Percentiles rank a stretch among this genome's conserved stretches.
Evolutionary conservation across 1,140 invertebrate genomes (phyloP).

Genomic region (Tetragnatha versicolor): DNA sequence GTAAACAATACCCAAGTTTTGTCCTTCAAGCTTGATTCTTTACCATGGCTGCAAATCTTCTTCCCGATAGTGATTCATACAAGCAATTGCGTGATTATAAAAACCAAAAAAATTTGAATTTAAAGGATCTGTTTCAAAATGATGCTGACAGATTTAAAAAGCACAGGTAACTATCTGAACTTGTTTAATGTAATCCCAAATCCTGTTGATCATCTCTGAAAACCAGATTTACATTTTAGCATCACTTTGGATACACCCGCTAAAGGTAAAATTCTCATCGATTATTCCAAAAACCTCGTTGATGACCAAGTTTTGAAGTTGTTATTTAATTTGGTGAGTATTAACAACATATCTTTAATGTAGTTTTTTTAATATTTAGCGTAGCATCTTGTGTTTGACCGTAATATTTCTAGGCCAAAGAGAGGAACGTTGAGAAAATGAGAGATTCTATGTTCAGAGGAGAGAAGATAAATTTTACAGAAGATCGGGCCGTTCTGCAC

Average conservation of each 20-base stretch:
- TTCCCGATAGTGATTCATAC: constrained; percentile 64
- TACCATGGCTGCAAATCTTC: constrained; percentile 3
- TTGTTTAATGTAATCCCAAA: background rate
- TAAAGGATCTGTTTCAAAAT: constrained; percentile 77
- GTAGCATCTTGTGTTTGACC: background rate
- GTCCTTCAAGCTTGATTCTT: background rate
- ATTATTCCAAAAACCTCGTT: constrained; percentile 97
- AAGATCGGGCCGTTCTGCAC: constrained; percentile 94
- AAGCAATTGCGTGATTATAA: constrained; percentile 73
- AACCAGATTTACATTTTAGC: background rate
- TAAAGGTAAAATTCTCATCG: constrained; percentile 87
- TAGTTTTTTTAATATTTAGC: background rate
- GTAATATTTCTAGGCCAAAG: constrained; percentile 73
- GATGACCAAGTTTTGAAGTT: constrained; percentile 77
- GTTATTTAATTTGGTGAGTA: constrained; percentile 78
- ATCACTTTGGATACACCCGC: constrained; percentile 70
- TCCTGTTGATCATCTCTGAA: background rate
- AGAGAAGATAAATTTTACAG: constrained; percentile 97
- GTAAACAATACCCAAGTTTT: background rate
- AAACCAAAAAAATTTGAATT: constrained; percentile 76
- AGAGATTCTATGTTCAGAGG: constrained; percentile 94
- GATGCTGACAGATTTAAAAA: constrained; percentile 81
- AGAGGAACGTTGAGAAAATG: constrained; percentile 82
- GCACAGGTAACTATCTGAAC: constrained; percentile 71
- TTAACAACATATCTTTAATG: background rate